Conservation (phyloP, 2,113 vertebrate species). For the Diphyllodes magnificus region DNA sequence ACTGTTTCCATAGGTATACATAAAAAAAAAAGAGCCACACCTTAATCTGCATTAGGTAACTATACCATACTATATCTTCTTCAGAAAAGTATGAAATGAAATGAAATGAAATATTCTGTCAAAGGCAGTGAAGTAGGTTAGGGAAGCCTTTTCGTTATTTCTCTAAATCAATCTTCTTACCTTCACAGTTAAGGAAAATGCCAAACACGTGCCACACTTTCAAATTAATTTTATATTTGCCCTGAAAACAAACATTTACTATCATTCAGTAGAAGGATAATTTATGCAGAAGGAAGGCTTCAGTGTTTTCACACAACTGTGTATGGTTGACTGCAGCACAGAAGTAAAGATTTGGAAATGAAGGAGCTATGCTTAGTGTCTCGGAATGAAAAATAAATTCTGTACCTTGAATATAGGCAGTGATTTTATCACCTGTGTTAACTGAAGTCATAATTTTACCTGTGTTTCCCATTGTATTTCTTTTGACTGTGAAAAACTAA, state of each 20-base stretch:
- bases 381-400: neutral
- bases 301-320: constrained; percentile 8
- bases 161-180: neutral
- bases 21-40: accelerated
- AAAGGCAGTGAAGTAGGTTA: neutral
- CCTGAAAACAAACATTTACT: neutral
- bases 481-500: neutral
- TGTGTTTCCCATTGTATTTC: neutral
- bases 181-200: neutral
- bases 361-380: neutral
- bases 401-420: neutral
- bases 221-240: neutral
- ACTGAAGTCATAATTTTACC: neutral
- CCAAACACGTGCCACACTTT: constrained; percentile 13
- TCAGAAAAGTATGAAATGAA: neutral
- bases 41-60: neutral
- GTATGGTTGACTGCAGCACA: constrained; percentile 22
- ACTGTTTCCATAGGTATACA: neutral
- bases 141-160: neutral
- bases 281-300: constrained; percentile 5
- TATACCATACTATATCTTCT: neutral
- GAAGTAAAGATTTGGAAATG: constrained; percentile 36
- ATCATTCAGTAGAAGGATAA: neutral
- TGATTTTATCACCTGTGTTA: constrained; percentile 42
- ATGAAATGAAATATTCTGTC: neutral